These are phyloP conservation scores for Myotis planiceps DNA, from an alignment of 2,797 vertebrate genomes.

Conservation along the genomic window DNA sequence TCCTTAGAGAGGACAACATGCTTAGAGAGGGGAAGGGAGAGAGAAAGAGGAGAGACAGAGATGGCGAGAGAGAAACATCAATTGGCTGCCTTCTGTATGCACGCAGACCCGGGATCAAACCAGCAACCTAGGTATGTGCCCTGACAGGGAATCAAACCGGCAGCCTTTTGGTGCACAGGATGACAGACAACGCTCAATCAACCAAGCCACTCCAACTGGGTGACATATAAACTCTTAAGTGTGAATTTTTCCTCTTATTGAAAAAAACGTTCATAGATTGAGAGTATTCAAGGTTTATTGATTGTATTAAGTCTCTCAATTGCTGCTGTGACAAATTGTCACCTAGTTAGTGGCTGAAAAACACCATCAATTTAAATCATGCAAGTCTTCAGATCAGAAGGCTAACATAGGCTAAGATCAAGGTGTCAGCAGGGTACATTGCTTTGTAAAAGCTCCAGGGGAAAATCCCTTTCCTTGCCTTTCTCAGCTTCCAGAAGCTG, in stretches of 20 bases:
- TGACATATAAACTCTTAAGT: neutral
- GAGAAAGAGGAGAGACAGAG: too few relatives aligned
- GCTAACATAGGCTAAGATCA: neutral
- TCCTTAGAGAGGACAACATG: too few relatives aligned
- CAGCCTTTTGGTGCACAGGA: too few relatives aligned
- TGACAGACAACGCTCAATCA: too few relatives aligned
- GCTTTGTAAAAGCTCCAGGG: neutral
- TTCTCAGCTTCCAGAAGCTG: neutral
- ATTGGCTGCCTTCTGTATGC: too few relatives aligned
- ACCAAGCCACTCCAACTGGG: too few relatives aligned
- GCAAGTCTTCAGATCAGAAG: neutral
- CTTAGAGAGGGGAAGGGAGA: too few relatives aligned
- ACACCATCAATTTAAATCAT: neutral
- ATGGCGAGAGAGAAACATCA: too few relatives aligned
- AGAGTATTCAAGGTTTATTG: neutral
- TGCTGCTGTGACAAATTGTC: neutral
- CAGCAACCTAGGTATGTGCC: too few relatives aligned
- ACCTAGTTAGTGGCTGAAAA: neutral
- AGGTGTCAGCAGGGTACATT: neutral
- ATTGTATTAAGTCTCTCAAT: neutral
- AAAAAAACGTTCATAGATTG: neutral
- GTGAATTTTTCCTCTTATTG: neutral
- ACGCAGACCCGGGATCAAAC: too few relatives aligned
- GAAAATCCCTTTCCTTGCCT: neutral
- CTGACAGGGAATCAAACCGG: too few relatives aligned